These are phyloP conservation scores for Agelas oroides DNA, from an alignment of 37 sponge, comb jelly and placozoan genomes.

Conservation along the genomic window DNA sequence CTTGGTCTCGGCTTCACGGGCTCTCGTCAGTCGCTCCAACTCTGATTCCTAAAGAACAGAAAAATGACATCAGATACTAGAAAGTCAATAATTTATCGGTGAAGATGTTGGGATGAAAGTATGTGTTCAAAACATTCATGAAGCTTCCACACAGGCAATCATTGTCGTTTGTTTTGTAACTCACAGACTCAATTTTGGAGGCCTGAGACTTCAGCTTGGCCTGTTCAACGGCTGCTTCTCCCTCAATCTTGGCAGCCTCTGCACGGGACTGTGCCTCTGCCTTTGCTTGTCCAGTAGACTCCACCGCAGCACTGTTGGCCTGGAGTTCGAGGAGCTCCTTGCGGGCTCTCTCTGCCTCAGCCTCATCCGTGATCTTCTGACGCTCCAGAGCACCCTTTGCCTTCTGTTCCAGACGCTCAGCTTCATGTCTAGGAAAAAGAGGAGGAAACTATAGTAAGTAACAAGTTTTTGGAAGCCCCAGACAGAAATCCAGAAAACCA, in stretches of 20 bases:
- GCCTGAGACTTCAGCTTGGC: conserved; percentile 96
- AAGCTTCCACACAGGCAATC: too few relatives aligned
- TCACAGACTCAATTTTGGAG: conserved; percentile 92
- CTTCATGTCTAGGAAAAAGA: conserved; percentile 82
- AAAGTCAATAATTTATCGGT: too few relatives aligned
- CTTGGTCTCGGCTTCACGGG: conserved; percentile 95
- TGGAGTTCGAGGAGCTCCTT: conserved; percentile 93
- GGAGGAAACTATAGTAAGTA: too few relatives aligned
- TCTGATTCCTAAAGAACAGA: conserved; percentile 84
- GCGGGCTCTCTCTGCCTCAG: conserved; percentile 97
- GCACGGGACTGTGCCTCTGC: conserved; percentile 99
- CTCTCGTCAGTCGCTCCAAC: conserved; percentile 89
- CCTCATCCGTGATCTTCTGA: conserved; percentile 99
- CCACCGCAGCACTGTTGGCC: conserved; percentile 98
- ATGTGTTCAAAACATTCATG: too few relatives aligned
- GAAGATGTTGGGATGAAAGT: too few relatives aligned
- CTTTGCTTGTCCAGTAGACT: conserved; percentile 99
- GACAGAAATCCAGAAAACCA: neutral
- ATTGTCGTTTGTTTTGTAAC: neutral
- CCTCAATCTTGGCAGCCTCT: conserved; percentile 96
- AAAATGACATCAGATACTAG: neutral
- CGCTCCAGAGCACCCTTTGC: conserved; percentile 97
- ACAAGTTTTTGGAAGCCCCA: too few relatives aligned
- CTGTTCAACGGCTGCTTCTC: conserved; percentile 98
- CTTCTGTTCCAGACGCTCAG: conserved; percentile 97